phyloP scores from a whole-genome alignment of 2,888 invertebrate genomes.

The Perithous albicinctus region DNA sequence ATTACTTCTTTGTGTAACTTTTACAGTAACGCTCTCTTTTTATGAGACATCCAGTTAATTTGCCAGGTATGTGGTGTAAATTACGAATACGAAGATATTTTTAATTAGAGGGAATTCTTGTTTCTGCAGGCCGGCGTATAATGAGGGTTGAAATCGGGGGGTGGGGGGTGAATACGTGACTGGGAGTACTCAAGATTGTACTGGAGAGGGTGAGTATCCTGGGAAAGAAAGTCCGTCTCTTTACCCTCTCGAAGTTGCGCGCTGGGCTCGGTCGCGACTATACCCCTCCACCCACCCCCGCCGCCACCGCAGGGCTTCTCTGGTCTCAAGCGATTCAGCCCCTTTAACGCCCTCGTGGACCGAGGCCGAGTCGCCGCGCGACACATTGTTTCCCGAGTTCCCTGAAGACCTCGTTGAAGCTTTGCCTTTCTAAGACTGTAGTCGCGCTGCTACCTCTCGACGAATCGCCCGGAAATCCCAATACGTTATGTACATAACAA shows the following conservation, averaged over 20 bases:
- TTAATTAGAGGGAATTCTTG: constrained; percentile 61
- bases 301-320: constrained; percentile 23
- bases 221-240: constrained; percentile 53
- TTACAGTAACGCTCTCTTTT: constrained; percentile 18
- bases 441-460: constrained; percentile 13
- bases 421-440: constrained; percentile 15
- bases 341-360: constrained; percentile 35
- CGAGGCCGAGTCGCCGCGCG: constrained; percentile 35
- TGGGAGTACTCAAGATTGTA: constrained; percentile 56
- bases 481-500: constrained; percentile 53
- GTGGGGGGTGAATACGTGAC: constrained; percentile 63
- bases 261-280: constrained; percentile 47
- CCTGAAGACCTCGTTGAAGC: constrained; percentile 34
- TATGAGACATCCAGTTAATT: constrained; percentile 56
- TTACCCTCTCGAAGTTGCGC: constrained; percentile 30
- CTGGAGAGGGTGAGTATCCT: constrained; percentile 46
- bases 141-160: constrained; percentile 63
- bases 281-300: no score
- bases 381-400: constrained; percentile 59
- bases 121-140: constrained; percentile 49
- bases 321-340: constrained; percentile 54
- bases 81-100: constrained; percentile 64
- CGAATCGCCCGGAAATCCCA: constrained; percentile 43
- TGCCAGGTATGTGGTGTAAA: constrained; percentile 55
- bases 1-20: neutral